phyloP scores from a whole-genome alignment of 37 sponge, comb jelly and placozoan species.

The Diacarnus erythraeanus region DNA sequence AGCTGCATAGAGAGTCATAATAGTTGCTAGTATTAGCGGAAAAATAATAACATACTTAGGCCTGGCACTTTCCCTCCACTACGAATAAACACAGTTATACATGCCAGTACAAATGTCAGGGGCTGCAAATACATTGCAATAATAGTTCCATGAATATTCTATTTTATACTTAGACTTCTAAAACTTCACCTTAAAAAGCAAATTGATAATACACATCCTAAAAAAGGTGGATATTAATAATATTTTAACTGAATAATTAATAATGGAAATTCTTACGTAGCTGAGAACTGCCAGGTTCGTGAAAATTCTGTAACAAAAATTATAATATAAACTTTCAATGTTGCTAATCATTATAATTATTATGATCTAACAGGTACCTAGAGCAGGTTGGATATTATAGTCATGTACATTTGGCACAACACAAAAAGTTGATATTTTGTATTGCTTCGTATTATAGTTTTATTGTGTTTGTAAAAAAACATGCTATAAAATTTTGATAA shows the following conservation, averaged over 20 bases:
- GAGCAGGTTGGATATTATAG: too few species aligned
- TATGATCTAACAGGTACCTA: too few species aligned
- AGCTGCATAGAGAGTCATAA: too few species aligned
- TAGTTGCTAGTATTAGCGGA: too few species aligned
- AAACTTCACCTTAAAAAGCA: slow-evolving; percentile 23
- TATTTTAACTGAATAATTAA: too few species aligned
- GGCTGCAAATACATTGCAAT: neutral
- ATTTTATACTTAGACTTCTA: neutral
- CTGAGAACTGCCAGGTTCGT: slow-evolving; percentile 51
- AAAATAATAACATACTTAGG: neutral
- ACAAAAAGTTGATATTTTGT: too few species aligned
- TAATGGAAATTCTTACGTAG: slow-evolving; percentile 18
- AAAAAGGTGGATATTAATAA: too few species aligned
- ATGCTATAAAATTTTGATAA: too few species aligned
- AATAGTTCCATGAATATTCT: neutral
- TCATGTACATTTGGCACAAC: too few species aligned
- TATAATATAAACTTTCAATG: neutral
- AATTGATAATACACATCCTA: slow-evolving; percentile 40
- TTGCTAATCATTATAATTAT: too few species aligned
- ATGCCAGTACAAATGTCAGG: slow-evolving; percentile 20
- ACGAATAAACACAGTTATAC: slow-evolving; percentile 5
- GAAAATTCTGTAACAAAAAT: neutral
- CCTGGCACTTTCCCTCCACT: neutral
- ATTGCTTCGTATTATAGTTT: too few species aligned
- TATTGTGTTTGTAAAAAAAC: too few species aligned